These are phyloP conservation scores for Sceloporus tristichus DNA, from an alignment of 2,113 vertebrate species.

Conservation along the genomic window DNA sequence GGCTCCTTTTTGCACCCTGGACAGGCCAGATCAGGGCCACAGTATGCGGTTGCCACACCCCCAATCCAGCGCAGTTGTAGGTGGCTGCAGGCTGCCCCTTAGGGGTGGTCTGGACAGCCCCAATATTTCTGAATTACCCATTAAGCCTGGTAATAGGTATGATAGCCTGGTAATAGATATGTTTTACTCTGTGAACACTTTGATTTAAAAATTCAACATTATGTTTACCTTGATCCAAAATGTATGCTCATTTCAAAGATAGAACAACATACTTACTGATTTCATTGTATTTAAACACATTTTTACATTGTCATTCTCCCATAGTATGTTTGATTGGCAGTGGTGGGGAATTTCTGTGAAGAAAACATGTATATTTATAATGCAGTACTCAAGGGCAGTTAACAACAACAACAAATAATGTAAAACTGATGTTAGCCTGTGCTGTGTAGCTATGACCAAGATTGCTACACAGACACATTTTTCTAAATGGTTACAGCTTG, in stretches of 20 bases:
- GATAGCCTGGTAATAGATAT: not conserved
- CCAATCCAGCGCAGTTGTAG: no score
- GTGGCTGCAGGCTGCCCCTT: no score
- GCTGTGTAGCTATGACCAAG: no score
- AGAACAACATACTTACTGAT: not conserved
- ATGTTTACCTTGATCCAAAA: not conserved
- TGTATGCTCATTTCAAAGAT: not conserved
- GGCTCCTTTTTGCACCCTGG: no score
- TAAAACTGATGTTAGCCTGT: not conserved
- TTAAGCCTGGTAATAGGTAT: not conserved
- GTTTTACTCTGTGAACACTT: not conserved
- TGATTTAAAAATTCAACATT: not conserved
- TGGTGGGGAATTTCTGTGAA: not conserved
- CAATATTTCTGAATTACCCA: not conserved
- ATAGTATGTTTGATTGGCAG: not conserved
- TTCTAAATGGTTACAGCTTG: not conserved
- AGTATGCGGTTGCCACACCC: no score
- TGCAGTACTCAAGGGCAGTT: no score
- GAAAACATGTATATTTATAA: not conserved
- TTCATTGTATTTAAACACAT: constrained; percentile 1
- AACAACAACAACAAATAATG: not conserved
- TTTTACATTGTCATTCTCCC: not conserved
- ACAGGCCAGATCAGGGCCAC: no score
- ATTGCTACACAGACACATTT: not conserved
- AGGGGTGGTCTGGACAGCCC: not conserved